Conservation (phyloP, 2,888 invertebrate genomes). For the Cinara cedri region DNA sequence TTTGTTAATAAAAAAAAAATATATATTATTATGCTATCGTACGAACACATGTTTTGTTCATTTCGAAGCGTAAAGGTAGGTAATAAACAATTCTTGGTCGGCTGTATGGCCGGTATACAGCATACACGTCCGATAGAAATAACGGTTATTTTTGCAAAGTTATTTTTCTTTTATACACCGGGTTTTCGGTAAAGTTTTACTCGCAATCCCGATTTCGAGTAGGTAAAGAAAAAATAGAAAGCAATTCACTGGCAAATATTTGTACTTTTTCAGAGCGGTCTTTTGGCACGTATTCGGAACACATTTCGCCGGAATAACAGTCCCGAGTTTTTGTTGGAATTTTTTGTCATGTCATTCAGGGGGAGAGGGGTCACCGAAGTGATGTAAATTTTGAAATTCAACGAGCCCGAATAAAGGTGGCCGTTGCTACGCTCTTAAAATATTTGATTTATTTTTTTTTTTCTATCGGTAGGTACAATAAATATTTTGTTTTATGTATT, state of each 20-base stretch:
- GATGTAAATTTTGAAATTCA: constrained; percentile 19
- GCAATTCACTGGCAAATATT: constrained; percentile 50
- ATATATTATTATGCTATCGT: not conserved
- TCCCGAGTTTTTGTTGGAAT: constrained; percentile 26
- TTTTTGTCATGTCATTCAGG: not conserved
- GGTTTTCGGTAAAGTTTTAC: constrained; percentile 28
- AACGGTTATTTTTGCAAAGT: constrained; percentile 36
- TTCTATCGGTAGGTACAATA: too few relatives aligned
- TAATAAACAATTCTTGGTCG: constrained; percentile 26
- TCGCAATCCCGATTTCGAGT: not conserved
- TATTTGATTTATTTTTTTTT: not conserved
- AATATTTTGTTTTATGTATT: too few relatives aligned
- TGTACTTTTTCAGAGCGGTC: constrained; percentile 31
- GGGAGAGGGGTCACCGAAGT: not conserved
- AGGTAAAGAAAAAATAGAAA: constrained; percentile 13
- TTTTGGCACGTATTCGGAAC: constrained; percentile 49
- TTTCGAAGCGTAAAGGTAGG: not conserved
- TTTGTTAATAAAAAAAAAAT: not conserved
- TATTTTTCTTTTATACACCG: constrained; percentile 9
- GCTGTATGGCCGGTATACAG: not conserved
- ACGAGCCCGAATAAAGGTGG: not conserved
- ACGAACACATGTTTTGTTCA: constrained; percentile 16
- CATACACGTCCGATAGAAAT: not conserved
- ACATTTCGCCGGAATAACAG: constrained; percentile 31
- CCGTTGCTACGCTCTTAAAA: constrained; percentile 14